Conservation (phyloP, 2,113 vertebrate species). For the Pelodiscus sinensis region DNA sequence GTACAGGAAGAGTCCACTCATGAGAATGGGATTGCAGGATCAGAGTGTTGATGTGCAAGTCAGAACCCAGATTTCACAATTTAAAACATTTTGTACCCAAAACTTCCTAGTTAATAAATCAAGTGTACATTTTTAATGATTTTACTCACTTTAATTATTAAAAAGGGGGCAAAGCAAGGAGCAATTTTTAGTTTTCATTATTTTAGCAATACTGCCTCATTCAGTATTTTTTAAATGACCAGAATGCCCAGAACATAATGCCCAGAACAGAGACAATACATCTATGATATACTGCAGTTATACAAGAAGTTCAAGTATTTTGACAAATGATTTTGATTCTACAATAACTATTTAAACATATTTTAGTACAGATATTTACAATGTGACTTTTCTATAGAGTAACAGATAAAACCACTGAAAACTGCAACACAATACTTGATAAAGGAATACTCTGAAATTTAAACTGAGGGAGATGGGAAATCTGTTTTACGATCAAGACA, state of each 20-base stretch:
- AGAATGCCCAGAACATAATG: background rate
- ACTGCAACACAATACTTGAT: background rate
- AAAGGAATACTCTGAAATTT: background rate
- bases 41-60: accelerated
- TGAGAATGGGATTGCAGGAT: background rate
- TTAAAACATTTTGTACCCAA: accelerated
- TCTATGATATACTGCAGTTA: background rate
- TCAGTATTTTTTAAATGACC: background rate
- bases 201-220: conserved; percentile 10
- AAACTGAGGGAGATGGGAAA: background rate
- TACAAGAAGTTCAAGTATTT: background rate
- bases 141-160: background rate
- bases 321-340: conserved; percentile 18
- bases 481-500: background rate
- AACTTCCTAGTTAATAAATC: background rate
- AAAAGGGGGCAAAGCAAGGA: background rate
- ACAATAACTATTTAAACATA: conserved; percentile 17
- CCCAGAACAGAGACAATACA: background rate
- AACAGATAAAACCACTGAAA: background rate
- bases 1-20: background rate
- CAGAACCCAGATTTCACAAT: background rate
- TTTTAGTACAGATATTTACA: background rate
- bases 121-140: background rate
- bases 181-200: background rate
- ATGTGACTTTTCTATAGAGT: background rate